Percentiles rank a stretch among this genome's conserved stretches.
These are phyloP conservation scores for Silurus lanzhouensis DNA, from an alignment of 2,797 vertebrate genomes.

Conservation along the genomic window DNA sequence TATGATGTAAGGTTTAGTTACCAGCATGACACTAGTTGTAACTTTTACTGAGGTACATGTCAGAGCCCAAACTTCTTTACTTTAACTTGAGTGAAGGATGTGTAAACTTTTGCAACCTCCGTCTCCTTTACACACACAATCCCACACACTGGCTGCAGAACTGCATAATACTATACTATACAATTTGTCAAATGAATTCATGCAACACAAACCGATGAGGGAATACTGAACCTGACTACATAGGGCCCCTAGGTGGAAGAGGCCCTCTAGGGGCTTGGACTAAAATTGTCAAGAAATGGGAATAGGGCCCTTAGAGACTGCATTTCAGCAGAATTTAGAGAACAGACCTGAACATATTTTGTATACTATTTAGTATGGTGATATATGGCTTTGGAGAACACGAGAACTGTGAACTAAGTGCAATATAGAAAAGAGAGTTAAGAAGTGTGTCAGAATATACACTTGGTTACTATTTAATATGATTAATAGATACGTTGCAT, in stretches of 20 bases:
- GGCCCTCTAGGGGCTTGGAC: conserved; percentile 17
- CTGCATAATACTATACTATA: not conserved
- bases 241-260: not conserved
- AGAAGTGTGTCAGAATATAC: not conserved
- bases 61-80: too few relatives aligned
- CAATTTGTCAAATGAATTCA: conserved; percentile 2
- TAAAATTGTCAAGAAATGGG: conserved; percentile 6
- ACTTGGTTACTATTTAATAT: not conserved
- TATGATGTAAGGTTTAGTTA: too few relatives aligned
- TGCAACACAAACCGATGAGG: not conserved
- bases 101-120: too few relatives aligned
- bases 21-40: too few relatives aligned
- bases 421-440: not conserved
- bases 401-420: not conserved
- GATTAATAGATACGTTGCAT: not conserved
- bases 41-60: too few relatives aligned
- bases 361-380: not conserved
- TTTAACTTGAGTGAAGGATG: too few relatives aligned
- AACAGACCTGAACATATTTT: not conserved
- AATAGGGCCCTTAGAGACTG: not conserved
- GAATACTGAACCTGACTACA: not conserved
- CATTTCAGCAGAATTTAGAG: not conserved
- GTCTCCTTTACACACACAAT: not conserved
- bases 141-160: not conserved
- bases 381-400: not conserved